These are phyloP conservation scores for Polydrusus pterygomalis DNA, from an alignment of 2,888 invertebrate genomes.

Conservation along the genomic window DNA sequence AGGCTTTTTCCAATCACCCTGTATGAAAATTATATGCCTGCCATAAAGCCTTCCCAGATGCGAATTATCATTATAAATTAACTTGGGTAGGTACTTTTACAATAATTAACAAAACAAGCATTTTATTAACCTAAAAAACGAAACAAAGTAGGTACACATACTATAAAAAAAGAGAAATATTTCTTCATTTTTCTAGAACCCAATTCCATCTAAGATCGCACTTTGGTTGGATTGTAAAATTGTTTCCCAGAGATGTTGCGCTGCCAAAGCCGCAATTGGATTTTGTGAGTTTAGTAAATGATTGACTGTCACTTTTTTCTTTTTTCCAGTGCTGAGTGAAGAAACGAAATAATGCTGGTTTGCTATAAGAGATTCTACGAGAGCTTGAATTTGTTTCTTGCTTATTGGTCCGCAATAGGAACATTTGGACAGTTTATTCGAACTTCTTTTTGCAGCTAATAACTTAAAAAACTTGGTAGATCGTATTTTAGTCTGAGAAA, in stretches of 20 bases:
- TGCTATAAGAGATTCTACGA: constrained; percentile 56
- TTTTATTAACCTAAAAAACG: not conserved
- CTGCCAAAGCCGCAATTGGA: constrained; percentile 13
- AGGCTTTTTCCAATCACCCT: too few species aligned
- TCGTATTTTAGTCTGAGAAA: constrained; percentile 57
- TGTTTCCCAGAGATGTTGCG: constrained; percentile 23
- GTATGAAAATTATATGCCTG: too few species aligned
- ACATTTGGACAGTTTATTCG: not conserved
- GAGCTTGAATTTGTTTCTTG: constrained; percentile 58
- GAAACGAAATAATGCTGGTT: constrained; percentile 56
- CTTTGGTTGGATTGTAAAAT: constrained; percentile 12
- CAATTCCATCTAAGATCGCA: constrained; percentile 14
- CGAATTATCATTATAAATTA: constrained; percentile 9
- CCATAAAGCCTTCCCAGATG: too few species aligned
- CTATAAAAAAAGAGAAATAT: not conserved
- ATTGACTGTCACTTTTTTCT: constrained; percentile 30
- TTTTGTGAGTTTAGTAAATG: constrained; percentile 11
- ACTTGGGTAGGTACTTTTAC: not conserved
- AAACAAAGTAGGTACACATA: not conserved
- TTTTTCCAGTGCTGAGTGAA: constrained; percentile 45
- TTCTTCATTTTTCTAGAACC: not conserved
- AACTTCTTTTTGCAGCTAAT: constrained; percentile 38
- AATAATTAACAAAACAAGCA: constrained; percentile 2
- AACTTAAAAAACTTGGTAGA: constrained; percentile 60
- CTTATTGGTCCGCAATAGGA: constrained; percentile 54